phyloP scores from a whole-genome alignment of 2,113 vertebrate species.

The Orientallactaga bullata region DNA sequence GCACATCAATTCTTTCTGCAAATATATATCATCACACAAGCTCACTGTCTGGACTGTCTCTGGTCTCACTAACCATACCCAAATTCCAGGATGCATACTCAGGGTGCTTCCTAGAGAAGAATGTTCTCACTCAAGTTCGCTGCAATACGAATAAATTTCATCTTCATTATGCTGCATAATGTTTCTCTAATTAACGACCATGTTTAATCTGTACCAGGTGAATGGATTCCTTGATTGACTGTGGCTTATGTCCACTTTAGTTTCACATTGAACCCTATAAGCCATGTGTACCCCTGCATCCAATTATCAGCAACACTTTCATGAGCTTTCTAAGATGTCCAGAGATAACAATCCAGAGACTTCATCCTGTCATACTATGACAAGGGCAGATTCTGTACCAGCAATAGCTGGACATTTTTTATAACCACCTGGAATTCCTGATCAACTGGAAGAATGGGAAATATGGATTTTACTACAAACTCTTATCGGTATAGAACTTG shows the following conservation, averaged over 20 bases:
- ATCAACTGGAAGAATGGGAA: conserved; percentile 71
- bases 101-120: not conserved
- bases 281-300: conserved; percentile 79
- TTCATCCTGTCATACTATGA: conserved; percentile 86
- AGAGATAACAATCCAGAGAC: conserved; percentile 84
- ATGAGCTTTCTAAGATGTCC: conserved; percentile 81
- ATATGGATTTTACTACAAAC: conserved; percentile 68
- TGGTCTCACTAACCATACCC: not conserved
- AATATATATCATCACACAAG: not conserved
- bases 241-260: conserved; percentile 75
- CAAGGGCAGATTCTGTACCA: conserved; percentile 85
- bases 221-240: conserved; percentile 59
- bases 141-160: not conserved
- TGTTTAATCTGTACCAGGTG: not conserved
- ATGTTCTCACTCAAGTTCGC: not conserved
- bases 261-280: conserved; percentile 68
- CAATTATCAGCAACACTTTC: conserved; percentile 81
- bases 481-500: conserved; percentile 64
- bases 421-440: conserved; percentile 73
- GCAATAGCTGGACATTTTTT: conserved; percentile 58
- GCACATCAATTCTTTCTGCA: not conserved
- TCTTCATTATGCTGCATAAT: not conserved
- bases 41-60: not conserved
- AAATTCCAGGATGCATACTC: not conserved
- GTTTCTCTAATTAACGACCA: not conserved